Evolutionary conservation across 2,113 vertebrate species (phyloP).

Genomic region (Heterotis niloticus): DNA sequence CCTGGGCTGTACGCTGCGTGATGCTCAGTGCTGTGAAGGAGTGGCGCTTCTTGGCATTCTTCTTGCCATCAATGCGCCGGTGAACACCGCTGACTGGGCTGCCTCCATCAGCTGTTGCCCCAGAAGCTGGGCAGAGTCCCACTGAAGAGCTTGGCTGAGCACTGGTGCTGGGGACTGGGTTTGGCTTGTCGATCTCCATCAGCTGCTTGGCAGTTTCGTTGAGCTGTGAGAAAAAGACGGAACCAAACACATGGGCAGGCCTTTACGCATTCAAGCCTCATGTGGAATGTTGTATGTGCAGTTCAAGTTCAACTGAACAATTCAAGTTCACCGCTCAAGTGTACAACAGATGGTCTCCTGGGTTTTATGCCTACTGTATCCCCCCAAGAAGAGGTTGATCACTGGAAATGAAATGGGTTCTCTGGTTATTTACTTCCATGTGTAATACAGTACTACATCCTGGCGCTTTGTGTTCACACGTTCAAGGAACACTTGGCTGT

Average conservation of each 20-base stretch:
- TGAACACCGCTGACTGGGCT: constrained; percentile 65
- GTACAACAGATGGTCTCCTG: background rate
- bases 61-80: constrained; percentile 82
- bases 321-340: background rate
- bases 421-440: background rate
- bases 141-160: constrained; percentile 46
- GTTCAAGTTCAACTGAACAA: background rate
- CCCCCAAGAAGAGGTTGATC: background rate
- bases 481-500: background rate
- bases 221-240: constrained; percentile 63
- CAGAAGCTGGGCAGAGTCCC: constrained; percentile 60
- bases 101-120: constrained; percentile 55
- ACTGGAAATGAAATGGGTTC: background rate
- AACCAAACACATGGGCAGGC: too few species aligned
- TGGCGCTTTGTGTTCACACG: background rate
- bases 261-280: too few species aligned
- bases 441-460: background rate
- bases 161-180: constrained; percentile 64
- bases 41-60: constrained; percentile 95
- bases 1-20: constrained; percentile 85
- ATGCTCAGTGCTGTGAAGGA: constrained; percentile 92
- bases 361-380: background rate
- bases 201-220: constrained; percentile 95
- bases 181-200: constrained; percentile 91
- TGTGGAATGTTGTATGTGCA: too few species aligned